Conservation (phyloP, 2,888 invertebrate genomes). For the Tipula confusa region DNA sequence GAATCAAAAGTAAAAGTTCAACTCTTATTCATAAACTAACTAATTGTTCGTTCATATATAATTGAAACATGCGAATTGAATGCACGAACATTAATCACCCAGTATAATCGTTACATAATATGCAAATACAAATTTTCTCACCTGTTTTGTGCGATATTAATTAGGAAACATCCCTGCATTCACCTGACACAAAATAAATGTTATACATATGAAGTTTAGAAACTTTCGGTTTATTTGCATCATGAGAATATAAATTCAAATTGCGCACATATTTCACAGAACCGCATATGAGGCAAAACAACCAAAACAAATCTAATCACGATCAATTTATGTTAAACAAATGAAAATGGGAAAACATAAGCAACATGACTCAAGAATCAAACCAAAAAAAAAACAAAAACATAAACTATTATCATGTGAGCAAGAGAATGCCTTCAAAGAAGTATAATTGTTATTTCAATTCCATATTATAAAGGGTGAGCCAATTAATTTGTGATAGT, state of each 20-base stretch:
- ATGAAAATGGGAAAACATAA: not conserved
- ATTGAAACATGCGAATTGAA: not conserved
- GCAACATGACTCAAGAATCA: not conserved
- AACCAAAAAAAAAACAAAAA: too few species aligned
- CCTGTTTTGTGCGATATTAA: not conserved
- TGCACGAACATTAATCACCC: not conserved
- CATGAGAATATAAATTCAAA: not conserved
- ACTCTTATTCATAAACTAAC: too few species aligned
- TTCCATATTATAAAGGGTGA: too few species aligned
- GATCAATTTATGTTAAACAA: slow-evolving; percentile 3
- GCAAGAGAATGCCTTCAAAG: too few species aligned
- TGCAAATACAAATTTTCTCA: not conserved
- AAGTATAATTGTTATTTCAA: too few species aligned
- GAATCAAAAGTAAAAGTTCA: not conserved
- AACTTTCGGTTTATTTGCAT: not conserved
- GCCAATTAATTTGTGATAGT: too few species aligned
- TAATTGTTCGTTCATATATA: too few species aligned
- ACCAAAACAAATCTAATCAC: not conserved
- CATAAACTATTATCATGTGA: not conserved
- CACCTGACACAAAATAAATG: not conserved
- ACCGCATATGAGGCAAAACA: not conserved
- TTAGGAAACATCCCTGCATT: not conserved
- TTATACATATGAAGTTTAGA: too few species aligned
- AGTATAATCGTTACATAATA: not conserved
- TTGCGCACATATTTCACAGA: not conserved